These are phyloP conservation scores for Lymantria dispar DNA, from an alignment of 2,888 invertebrate genomes.

Conservation along the genomic window DNA sequence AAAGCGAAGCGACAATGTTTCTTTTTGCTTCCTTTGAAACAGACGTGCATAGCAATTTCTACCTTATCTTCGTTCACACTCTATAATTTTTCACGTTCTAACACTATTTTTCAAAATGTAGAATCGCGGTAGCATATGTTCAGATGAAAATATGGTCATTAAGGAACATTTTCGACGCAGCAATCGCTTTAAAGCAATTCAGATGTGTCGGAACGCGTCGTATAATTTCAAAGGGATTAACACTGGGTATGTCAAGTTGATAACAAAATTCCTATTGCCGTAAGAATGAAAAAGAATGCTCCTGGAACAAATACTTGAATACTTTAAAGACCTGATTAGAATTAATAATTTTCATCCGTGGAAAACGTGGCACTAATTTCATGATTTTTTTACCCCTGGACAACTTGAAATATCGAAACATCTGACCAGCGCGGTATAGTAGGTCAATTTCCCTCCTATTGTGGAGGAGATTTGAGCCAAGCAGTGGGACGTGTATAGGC, in stretches of 20 bases:
- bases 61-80: conserved; percentile 47
- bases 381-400: too few relatives aligned
- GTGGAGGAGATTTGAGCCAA: too few relatives aligned
- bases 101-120: conserved; percentile 16
- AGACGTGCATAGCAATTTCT: conserved; percentile 43
- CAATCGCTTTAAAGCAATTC: conserved; percentile 48
- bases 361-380: too few relatives aligned
- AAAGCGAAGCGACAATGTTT: conserved; percentile 51
- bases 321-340: too few relatives aligned
- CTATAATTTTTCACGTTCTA: conserved; percentile 12
- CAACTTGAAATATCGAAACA: too few relatives aligned
- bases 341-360: too few relatives aligned
- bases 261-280: too few relatives aligned
- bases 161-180: conserved; percentile 58
- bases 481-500: too few relatives aligned
- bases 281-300: too few relatives aligned
- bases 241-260: neutral
- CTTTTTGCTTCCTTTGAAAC: conserved; percentile 41
- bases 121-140: conserved; percentile 31
- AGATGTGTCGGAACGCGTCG: conserved; percentile 49
- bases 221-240: conserved; percentile 44
- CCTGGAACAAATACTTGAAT: too few relatives aligned
- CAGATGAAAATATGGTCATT: conserved; percentile 56
- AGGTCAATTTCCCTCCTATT: too few relatives aligned
- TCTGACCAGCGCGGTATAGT: too few relatives aligned